These are phyloP conservation scores for Trachelipus rathkii DNA, from an alignment of 1,140 invertebrate species.

Conservation along the genomic window DNA sequence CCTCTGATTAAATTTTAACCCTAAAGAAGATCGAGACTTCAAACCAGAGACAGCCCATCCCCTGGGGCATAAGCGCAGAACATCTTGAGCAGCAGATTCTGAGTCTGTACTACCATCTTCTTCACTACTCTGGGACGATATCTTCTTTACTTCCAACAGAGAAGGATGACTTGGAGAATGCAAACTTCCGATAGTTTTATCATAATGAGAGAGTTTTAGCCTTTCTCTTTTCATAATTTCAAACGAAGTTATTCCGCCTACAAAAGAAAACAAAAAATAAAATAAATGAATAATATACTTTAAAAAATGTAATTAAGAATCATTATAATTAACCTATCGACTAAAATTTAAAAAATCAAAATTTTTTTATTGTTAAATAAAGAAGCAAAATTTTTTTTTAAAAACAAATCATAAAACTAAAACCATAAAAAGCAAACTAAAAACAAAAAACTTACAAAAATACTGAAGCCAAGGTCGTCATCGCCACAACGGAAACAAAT, in stretches of 20 bases:
- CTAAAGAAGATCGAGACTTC: not conserved
- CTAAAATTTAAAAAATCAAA: no score
- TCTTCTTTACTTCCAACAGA: not conserved
- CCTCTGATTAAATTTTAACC: conserved; percentile 5
- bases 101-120: not conserved
- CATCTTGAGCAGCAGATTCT: not conserved
- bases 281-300: no score
- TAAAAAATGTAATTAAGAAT: no score
- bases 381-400: no score
- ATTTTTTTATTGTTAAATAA: no score
- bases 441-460: no score
- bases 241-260: not conserved
- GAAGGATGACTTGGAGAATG: not conserved
- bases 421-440: no score
- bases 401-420: no score
- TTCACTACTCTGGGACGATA: not conserved
- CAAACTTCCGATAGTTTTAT: not conserved
- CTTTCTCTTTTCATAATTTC: not conserved
- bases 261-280: not conserved
- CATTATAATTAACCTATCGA: no score
- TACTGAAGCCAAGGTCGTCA: no score
- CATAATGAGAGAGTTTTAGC: no score
- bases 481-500: no score
- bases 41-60: conserved; percentile 27
- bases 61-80: conserved; percentile 23